These are phyloP conservation scores for Altica lythri DNA, from an alignment of 2,888 invertebrate species.

Conservation along the genomic window DNA sequence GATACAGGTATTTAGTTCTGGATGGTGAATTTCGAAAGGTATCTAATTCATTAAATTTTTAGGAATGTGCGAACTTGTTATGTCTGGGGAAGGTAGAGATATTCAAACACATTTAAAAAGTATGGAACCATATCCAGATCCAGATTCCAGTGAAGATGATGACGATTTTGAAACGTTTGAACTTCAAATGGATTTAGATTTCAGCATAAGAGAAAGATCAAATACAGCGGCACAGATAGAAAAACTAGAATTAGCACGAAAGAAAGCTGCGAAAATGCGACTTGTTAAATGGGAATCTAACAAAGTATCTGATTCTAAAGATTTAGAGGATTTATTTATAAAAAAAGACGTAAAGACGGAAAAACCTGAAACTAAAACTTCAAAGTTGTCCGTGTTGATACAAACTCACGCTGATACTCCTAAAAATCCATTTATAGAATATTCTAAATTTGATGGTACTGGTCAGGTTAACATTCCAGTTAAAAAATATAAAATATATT, in stretches of 20 bases:
- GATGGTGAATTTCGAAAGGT: neutral
- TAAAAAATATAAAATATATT: conserved; percentile 86
- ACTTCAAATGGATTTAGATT: conserved; percentile 72
- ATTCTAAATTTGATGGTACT: conserved; percentile 90
- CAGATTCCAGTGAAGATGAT: conserved; percentile 79
- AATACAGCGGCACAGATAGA: conserved; percentile 89
- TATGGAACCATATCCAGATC: conserved; percentile 71
- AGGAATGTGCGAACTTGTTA: conserved; percentile 90
- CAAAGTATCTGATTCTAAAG: conserved; percentile 66
- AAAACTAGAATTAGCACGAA: conserved; percentile 84
- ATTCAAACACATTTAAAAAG: conserved; percentile 56
- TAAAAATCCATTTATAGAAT: conserved; percentile 86
- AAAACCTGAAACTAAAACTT: conserved; percentile 53
- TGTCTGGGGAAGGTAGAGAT: conserved; percentile 79
- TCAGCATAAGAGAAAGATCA: conserved; percentile 71
- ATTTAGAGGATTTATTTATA: conserved; percentile 65
- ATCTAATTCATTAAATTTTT: conserved; percentile 24
- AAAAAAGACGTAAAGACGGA: conserved; percentile 56
- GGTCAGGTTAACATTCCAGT: conserved; percentile 78
- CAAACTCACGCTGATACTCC: conserved; percentile 77
- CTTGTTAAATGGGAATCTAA: conserved; percentile 73
- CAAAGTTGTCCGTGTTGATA: conserved; percentile 76
- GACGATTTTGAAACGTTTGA: conserved; percentile 70
- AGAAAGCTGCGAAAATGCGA: conserved; percentile 77
- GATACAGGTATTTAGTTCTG: conserved; percentile 66